Conservation (phyloP, 37 sponge, comb jelly and placozoan species). For the Halichondria panicea region DNA sequence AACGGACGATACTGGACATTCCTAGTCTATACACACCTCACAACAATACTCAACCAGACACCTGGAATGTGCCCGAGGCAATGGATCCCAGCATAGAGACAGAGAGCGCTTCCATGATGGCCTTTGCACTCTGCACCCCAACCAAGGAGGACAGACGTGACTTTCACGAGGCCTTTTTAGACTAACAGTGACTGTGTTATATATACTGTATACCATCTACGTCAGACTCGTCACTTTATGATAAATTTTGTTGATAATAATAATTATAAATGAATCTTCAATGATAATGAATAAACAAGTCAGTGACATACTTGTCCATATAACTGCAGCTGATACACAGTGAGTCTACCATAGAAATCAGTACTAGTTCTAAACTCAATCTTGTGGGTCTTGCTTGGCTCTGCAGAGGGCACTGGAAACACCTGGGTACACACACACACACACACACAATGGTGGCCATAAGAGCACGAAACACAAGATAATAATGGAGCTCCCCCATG, state of each 20-base stretch:
- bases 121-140: slow-evolving; percentile 60
- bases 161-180: slow-evolving; percentile 21
- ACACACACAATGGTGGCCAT: no score
- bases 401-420: slow-evolving; percentile 16
- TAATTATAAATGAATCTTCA: not conserved
- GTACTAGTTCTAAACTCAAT: slow-evolving; percentile 59
- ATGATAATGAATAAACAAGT: slow-evolving; percentile 4
- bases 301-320: no score
- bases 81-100: slow-evolving; percentile 18
- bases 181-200: not conserved
- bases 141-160: slow-evolving; percentile 39
- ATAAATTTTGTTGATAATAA: not conserved
- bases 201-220: not conserved
- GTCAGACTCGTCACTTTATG: not conserved
- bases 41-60: no score
- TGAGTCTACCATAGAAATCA: slow-evolving; percentile 92
- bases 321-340: slow-evolving; percentile 73
- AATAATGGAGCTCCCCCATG: no score
- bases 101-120: slow-evolving; percentile 56
- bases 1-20: not conserved
- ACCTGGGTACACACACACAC: slow-evolving; percentile 25
- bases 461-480: no score
- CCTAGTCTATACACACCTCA: not conserved
- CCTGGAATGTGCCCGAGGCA: not conserved
- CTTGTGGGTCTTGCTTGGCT: slow-evolving; percentile 32